phyloP scores from a whole-genome alignment of 2,888 invertebrate genomes.

The Yponomeuta cagnagella region DNA sequence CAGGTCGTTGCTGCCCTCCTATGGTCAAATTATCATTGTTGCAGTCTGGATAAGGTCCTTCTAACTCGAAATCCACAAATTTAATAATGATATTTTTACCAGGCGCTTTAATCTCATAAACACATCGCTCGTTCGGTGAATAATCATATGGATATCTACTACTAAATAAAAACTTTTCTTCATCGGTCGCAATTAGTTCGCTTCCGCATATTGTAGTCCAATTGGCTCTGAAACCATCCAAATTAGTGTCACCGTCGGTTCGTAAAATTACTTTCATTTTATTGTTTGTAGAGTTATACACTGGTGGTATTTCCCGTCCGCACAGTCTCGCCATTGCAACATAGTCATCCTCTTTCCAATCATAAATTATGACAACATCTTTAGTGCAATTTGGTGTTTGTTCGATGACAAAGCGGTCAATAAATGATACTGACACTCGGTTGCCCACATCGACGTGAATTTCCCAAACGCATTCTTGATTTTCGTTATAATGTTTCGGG shows the following conservation, averaged over 20 bases:
- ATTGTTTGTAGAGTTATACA: slow-evolving; percentile 78
- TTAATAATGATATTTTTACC: slow-evolving; percentile 63
- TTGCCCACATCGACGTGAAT: slow-evolving; percentile 79
- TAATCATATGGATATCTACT: slow-evolving; percentile 85
- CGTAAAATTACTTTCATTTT: slow-evolving; percentile 83
- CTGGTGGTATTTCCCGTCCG: slow-evolving; percentile 77
- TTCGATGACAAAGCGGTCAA: slow-evolving; percentile 85
- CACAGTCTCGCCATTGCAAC: slow-evolving; percentile 77
- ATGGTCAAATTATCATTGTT: slow-evolving; percentile 75
- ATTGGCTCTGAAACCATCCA: slow-evolving; percentile 83
- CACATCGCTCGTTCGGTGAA: slow-evolving; percentile 74
- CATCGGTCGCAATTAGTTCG: slow-evolving; percentile 68
- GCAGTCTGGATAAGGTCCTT: slow-evolving; percentile 53
- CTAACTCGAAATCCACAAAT: slow-evolving; percentile 76
- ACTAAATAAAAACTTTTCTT: slow-evolving; percentile 76
- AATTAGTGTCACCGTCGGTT: slow-evolving; percentile 78
- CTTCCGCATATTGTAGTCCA: slow-evolving; percentile 85
- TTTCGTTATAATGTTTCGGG: slow-evolving; percentile 79
- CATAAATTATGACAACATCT: slow-evolving; percentile 82
- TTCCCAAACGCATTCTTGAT: slow-evolving; percentile 88
- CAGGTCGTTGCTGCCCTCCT: slow-evolving; percentile 24
- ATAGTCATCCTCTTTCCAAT: slow-evolving; percentile 74
- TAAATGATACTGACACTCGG: slow-evolving; percentile 80
- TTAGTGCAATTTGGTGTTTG: slow-evolving; percentile 80
- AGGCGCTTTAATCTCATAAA: slow-evolving; percentile 76